These are phyloP conservation scores for Apus apus DNA, from an alignment of 2,113 vertebrate genomes.

Conservation along the genomic window DNA sequence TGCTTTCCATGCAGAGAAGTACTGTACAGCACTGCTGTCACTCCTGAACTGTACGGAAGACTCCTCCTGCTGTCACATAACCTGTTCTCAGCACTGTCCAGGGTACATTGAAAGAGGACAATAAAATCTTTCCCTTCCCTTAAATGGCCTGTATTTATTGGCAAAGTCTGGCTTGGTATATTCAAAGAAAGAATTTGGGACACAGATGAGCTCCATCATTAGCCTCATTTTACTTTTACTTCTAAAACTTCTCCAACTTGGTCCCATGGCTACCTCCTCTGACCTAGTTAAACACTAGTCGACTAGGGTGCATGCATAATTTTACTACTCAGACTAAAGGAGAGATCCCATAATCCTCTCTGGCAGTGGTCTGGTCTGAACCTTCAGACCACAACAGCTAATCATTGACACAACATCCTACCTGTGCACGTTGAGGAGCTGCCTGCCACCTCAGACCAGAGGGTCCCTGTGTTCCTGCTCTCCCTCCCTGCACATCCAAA, in stretches of 20 bases:
- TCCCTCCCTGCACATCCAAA: background rate
- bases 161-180: background rate
- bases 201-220: background rate
- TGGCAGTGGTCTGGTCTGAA: background rate
- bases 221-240: slow-evolving; percentile 61
- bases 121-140: background rate
- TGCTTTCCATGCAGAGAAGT: background rate
- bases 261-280: background rate
- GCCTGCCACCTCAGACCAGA: background rate
- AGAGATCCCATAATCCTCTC: background rate
- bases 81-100: background rate
- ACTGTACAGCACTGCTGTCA: background rate
- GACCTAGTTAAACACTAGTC: background rate
- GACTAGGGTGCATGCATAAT: background rate
- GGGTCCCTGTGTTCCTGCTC: background rate
- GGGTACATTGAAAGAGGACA: background rate
- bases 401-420: rapidly evolving
- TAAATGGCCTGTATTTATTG: background rate
- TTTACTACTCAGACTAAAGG: background rate
- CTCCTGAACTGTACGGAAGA: background rate
- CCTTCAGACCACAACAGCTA: background rate
- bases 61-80: background rate
- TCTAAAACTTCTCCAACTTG: background rate
- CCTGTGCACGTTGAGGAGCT: background rate
- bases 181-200: slow-evolving; percentile 12